Base-by-base conservation (phyloP, 2,797 vertebrate species). In the Scyliorhinus canicula region DNA sequence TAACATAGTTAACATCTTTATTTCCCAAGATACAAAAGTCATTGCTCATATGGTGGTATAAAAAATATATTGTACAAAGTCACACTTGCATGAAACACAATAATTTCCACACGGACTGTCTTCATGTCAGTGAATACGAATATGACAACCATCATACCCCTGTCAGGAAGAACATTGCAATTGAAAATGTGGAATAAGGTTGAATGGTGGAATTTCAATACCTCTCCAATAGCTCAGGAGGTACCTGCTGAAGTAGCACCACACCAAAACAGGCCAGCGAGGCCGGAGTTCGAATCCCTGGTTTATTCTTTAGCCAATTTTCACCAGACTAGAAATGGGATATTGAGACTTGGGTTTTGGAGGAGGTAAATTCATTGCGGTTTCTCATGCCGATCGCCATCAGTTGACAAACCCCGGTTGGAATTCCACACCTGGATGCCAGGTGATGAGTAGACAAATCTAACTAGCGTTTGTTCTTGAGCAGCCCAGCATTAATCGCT, bases 11-110 rank as follows among this genome's bases (percentile, higher is more conserved):
- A n/a, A 44, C 79, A 40, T n/a, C 65, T 91, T 91, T 65, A 65
- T 91, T 91, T 91, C 40, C 24, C n/a, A 63, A 65, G 52, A 44
- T 91, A 91, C 88, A 91, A 91, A 91, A 44, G n/a, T 65, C 21
- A 65, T 65, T 26, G n/a, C 2, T 63, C 57, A n/a, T 60, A 91
- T 26, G 19, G n/a, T 65, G 44, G 44, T 65, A 91, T 91, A 63
- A 63, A n/a, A 91, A 82, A 91, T 24, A 65, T 63, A 65, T 26
- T 44, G 88, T 44, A 44, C n/a, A 63, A 91, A 40, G 19, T 65
- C n/a, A 44, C 26, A 40, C n/a, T 91, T 91, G 2, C 40, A 19
- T 28, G n/a, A 88, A 88, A 65, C 4, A 35, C 52, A 60, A 60
- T 35, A 57, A 57, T 52, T 50, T 85, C 50, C 50, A 6, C 47